Evolutionary conservation across 2,888 invertebrate species (phyloP).

Genomic region (Stenolophus ochropezus): DNA sequence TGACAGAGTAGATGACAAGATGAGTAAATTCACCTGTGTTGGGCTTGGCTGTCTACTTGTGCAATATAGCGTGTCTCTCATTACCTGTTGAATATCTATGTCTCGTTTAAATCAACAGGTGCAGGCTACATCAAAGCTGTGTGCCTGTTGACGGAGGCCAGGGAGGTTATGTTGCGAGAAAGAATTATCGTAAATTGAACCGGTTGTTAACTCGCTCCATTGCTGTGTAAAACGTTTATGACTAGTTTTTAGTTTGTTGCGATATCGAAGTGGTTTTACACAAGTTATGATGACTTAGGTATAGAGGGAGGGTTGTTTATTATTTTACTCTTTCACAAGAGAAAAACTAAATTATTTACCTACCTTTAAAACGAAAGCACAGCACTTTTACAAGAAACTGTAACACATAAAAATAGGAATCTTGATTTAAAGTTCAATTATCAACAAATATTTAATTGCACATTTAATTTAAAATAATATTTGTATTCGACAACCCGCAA

Average conservation of each 20-base stretch:
- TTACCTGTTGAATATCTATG: conserved; percentile 58
- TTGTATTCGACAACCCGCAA: not conserved
- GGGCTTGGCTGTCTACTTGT: conserved; percentile 21
- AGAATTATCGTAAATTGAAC: conserved; percentile 54
- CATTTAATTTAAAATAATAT: too few relatives aligned
- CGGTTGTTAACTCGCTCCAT: conserved; percentile 42
- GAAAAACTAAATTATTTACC: not conserved
- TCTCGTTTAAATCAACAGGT: conserved; percentile 57
- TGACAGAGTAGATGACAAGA: not conserved
- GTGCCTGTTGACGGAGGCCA: conserved; percentile 3
- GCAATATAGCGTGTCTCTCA: conserved; percentile 50
- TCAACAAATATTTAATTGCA: too few relatives aligned
- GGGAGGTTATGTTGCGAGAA: conserved; percentile 31
- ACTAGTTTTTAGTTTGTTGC: conserved; percentile 21
- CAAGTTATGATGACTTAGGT: not conserved
- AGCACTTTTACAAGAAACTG: too few relatives aligned
- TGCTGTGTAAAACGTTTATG: conserved; percentile 30
- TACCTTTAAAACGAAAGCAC: too few relatives aligned
- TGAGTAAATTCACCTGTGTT: conserved; percentile 30
- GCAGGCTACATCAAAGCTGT: conserved; percentile 50
- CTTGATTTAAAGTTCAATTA: too few relatives aligned
- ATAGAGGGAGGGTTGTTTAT: not conserved
- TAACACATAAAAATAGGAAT: too few relatives aligned
- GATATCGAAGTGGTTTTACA: not conserved
- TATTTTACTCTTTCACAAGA: not conserved